A percentile compares a stretch with the other conserved stretches of the same genome.
These are phyloP conservation scores for Macrostomum cliftonense DNA, from an alignment of 2,888 invertebrate species.

Conservation along the genomic window DNA sequence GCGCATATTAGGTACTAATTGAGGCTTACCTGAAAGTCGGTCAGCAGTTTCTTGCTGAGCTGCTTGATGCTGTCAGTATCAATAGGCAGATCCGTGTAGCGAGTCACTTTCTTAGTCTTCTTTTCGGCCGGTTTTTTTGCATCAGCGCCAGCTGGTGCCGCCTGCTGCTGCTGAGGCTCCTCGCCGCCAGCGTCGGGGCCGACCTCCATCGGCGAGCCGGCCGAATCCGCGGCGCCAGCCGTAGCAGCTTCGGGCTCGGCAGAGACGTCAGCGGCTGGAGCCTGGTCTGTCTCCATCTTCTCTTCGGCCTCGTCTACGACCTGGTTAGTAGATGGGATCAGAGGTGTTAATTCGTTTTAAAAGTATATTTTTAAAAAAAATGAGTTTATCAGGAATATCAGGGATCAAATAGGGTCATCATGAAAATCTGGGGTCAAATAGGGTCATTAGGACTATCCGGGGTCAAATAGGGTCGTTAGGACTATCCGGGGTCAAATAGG, in stretches of 20 bases:
- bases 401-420: no score
- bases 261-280: slow-evolving; percentile 21
- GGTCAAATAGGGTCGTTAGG: no score
- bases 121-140: neutral
- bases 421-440: no score
- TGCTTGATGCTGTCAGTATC: neutral
- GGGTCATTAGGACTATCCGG: no score
- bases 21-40: neutral
- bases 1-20: neutral
- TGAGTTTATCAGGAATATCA: no score
- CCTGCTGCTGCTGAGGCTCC: slow-evolving; percentile 2
- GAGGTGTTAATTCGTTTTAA: no score
- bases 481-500: no score
- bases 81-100: slow-evolving; percentile 4
- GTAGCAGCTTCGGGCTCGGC: slow-evolving; percentile 19
- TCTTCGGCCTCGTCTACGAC: slow-evolving; percentile 23
- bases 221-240: slow-evolving; percentile 4
- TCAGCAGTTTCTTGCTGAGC: neutral
- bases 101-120: slow-evolving; percentile 5
- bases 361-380: no score
- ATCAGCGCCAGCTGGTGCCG: neutral
- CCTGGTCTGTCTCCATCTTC: slow-evolving; percentile 20
- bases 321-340: neutral
- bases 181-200: slow-evolving; percentile 11
- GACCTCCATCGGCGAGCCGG: slow-evolving; percentile 12